Evolutionary conservation across 2,888 invertebrate genomes (phyloP), one percentile per base, ranked within the genome.

Genomic region (Callinectes sapidus): DNA sequence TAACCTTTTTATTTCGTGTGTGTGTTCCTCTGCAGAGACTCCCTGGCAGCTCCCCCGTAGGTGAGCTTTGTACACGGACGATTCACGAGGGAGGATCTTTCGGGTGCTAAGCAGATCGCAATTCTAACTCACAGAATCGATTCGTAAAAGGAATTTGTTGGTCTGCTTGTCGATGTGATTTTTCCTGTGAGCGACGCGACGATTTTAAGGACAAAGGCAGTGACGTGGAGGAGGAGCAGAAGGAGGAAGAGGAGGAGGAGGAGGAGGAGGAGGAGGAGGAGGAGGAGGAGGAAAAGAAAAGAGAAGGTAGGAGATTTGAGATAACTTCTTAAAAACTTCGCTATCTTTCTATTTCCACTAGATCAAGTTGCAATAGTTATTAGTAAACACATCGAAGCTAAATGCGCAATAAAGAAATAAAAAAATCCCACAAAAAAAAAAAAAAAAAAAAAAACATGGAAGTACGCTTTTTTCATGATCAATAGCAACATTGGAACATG

Each of bases 41-140:
- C 35, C 10, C 81, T 8, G 81, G 32, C 35, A 32, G 71, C 71
- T 16, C 81, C 81, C 32, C 81, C 35, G n/a, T 81, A 32, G 81
- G 81, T 81, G 81, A 81, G 81, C 81, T 81, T 81, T 35, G 81
- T 81, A 81, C 81, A 81, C 81, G 32, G 32, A 81, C 32, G 81
- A 32, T 35, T 35, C 35, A 81, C 81, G 81, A 81, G 81, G 81
- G 35, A 81, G 35, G 32, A 32, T 81, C 81, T 35, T 35, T 16
- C 81, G 10, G 81, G 81, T 35, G 81, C 16, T 81, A 81, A 81
- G 32, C 35, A 35, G 81, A 35, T 81, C 81, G 81, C 81, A 81
- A 35, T 35, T 81, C 81, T 81, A 81, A 81, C 81, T 14, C 14
- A 71, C 35, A 81, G 81, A 32, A 35, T 81, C 81, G 81, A 81